These are phyloP conservation scores for Gallinago solitaria DNA, from an alignment of 2,797 vertebrate species.

Conservation along the genomic window DNA sequence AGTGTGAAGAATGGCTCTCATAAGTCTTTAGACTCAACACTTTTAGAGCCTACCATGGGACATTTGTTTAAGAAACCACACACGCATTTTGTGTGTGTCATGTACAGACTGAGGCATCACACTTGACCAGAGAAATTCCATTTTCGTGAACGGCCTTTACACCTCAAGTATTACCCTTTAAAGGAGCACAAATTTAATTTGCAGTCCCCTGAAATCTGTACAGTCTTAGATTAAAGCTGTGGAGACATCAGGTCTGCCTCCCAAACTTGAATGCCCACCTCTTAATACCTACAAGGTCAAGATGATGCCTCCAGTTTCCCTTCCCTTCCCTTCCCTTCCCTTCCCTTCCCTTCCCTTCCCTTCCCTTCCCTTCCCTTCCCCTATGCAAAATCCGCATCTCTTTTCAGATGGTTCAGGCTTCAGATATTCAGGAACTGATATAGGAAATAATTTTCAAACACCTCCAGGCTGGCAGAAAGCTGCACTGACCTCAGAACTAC, in stretches of 20 bases:
- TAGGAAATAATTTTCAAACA: neutral
- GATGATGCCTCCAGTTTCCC: neutral
- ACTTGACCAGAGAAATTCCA: neutral
- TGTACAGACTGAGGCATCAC: neutral
- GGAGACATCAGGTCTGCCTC: neutral
- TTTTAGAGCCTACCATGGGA: neutral
- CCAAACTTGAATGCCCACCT: neutral
- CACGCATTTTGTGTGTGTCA: fast-evolving
- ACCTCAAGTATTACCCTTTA: neutral
- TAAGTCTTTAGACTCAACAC: neutral
- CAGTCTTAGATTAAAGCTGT: neutral
- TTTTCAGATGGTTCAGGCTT: neutral
- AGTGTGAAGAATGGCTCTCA: neutral
- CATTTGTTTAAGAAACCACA: neutral
- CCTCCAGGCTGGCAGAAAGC: neutral
- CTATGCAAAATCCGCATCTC: neutral
- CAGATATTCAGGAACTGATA: neutral
- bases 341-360: neutral
- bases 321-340: neutral
- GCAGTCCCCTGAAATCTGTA: neutral
- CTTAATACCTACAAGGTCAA: neutral
- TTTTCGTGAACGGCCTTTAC: neutral
- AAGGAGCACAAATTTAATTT: neutral
- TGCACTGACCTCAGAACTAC: neutral
- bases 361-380: too few species aligned